Percentiles rank a stretch among this genome's conserved stretches.
Conservation (phyloP, 2,888 invertebrate species). For the Eueremaeus valkanovi region DNA sequence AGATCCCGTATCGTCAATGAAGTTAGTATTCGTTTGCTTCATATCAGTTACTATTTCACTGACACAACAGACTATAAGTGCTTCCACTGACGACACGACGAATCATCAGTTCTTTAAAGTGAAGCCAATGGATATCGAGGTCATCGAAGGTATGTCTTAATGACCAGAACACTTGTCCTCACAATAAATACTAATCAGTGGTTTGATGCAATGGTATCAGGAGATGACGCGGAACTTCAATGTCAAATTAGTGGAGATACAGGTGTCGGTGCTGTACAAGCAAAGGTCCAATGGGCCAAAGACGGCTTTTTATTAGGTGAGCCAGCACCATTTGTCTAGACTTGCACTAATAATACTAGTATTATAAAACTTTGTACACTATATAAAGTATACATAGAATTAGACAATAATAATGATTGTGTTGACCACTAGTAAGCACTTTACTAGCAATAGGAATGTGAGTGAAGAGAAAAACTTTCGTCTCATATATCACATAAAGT, state of each 20-base stretch:
- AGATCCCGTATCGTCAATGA: background rate
- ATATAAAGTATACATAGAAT: background rate
- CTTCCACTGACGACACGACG: conserved; percentile 40
- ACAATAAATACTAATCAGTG: background rate
- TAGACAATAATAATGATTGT: background rate
- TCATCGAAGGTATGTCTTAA: conserved; percentile 42
- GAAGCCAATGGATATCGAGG: conserved; percentile 47
- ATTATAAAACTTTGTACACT: background rate
- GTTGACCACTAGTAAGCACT: background rate
- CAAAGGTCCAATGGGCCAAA: conserved; percentile 47
- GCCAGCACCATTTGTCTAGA: background rate
- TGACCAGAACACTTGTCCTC: background rate
- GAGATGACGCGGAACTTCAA: conserved; percentile 43
- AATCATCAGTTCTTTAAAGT: conserved; percentile 45
- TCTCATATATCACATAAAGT: background rate
- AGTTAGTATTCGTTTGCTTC: conserved; percentile 12
- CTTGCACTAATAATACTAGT: background rate
- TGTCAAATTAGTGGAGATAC: conserved; percentile 46
- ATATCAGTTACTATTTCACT: conserved; percentile 26
- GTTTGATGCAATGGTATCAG: background rate
- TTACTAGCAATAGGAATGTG: background rate
- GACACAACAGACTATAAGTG: conserved; percentile 34
- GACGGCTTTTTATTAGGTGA: conserved; percentile 47
- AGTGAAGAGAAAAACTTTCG: background rate
- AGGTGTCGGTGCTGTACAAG: conserved; percentile 39